Percentiles rank a stretch among this genome's conserved stretches.
Conservation (phyloP, 2,797 vertebrate species). For the Gadopsis marmoratus region DNA sequence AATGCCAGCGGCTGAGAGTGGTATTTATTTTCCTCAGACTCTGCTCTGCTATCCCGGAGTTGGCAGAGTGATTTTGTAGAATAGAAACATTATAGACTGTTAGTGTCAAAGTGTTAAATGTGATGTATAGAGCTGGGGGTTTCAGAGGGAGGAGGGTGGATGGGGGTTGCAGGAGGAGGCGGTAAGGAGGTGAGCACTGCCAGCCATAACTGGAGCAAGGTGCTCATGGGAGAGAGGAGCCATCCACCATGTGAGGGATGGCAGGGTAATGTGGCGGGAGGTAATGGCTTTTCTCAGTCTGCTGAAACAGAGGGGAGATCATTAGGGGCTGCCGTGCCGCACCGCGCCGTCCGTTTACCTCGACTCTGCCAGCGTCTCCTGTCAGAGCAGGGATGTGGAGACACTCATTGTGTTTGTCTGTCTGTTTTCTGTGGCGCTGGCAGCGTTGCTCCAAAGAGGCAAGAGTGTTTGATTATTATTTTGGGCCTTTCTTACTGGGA, state of each 20-base stretch:
- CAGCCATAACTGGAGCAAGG: constrained; percentile 91
- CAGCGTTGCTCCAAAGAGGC: constrained; percentile 73
- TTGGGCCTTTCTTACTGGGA: constrained; percentile 69
- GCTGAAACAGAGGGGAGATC: constrained; percentile 88
- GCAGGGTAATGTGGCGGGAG: constrained; percentile 95
- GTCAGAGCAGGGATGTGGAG: constrained; percentile 71
- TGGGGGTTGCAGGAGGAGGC: constrained; percentile 76
- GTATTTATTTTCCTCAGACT: constrained; percentile 99
- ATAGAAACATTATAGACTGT: constrained; percentile 99
- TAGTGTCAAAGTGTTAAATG: constrained; percentile 99
- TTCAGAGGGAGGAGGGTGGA: constrained; percentile 82
- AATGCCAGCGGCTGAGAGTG: constrained; percentile 89
- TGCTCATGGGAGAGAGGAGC: constrained; percentile 95
- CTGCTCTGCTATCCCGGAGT: constrained; percentile 94
- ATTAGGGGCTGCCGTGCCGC: constrained; percentile 76
- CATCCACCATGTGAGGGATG: constrained; percentile 95
- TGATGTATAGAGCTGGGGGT: constrained; percentile 96
- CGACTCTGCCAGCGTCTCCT: constrained; percentile 71
- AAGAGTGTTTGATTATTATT: constrained; percentile 81
- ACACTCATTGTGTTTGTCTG: constrained; percentile 78
- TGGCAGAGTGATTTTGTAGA: constrained; percentile 99
- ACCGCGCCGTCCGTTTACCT: constrained; percentile 78
- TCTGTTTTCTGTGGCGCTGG: constrained; percentile 69
- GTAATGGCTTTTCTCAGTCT: constrained; percentile 95
- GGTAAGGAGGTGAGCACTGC: constrained; percentile 86